Conservation (phyloP, 2,888 invertebrate genomes). For the Drosophila flavopinicola region DNA sequence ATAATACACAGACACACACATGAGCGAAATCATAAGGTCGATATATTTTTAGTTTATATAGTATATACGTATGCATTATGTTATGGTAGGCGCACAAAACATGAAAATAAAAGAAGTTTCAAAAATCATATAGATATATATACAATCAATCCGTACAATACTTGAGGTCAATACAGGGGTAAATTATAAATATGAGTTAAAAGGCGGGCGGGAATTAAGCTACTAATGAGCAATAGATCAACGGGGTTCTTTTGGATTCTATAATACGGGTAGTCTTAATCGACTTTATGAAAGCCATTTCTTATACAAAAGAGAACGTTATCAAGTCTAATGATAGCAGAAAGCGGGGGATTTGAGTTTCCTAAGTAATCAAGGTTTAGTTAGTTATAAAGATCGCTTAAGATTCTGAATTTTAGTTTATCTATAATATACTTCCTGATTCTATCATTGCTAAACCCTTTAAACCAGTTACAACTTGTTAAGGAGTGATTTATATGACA, state of each 20-base stretch:
- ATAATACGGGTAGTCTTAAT: slow-evolving; percentile 11
- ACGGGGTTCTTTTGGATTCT: slow-evolving; percentile 18
- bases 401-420: too few relatives aligned
- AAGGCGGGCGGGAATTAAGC: neutral
- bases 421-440: too few relatives aligned
- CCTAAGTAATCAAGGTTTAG: too few relatives aligned
- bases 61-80: slow-evolving; percentile 21
- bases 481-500: too few relatives aligned
- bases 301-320: too few relatives aligned
- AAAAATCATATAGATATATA: slow-evolving; percentile 56
- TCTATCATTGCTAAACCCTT: too few relatives aligned
- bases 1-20: slow-evolving; percentile 36
- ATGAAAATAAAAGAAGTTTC: slow-evolving; percentile 66
- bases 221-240: slow-evolving; percentile 27
- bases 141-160: slow-evolving; percentile 31
- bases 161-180: slow-evolving; percentile 27
- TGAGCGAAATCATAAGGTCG: slow-evolving; percentile 63
- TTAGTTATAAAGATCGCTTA: too few relatives aligned
- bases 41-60: slow-evolving; percentile 45
- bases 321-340: too few relatives aligned
- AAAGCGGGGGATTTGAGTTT: too few relatives aligned
- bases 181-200: slow-evolving; percentile 41
- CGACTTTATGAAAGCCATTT: too few relatives aligned
- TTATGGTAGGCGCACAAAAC: slow-evolving; percentile 72
- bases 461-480: too few relatives aligned